Conservation (phyloP, 2,797 vertebrate species). For the Staurois parvus region DNA sequence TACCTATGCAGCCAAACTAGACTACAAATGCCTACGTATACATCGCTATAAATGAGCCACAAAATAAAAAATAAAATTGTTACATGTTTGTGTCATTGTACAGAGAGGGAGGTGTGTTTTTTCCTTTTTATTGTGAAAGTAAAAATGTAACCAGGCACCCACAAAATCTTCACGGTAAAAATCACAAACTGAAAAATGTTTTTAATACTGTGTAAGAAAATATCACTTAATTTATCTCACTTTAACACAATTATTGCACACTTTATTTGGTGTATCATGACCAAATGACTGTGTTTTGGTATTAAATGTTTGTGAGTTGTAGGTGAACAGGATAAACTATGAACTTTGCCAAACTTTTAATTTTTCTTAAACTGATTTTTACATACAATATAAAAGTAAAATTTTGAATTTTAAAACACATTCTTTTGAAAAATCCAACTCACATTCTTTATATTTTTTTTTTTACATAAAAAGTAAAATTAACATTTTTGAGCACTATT, state of each 20-base stretch:
- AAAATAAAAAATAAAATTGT: constrained; percentile 7
- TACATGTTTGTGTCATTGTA: constrained; percentile 17
- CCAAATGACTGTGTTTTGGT: constrained; percentile 31
- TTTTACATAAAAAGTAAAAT: too few species aligned
- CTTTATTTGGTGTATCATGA: background rate
- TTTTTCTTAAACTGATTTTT: background rate
- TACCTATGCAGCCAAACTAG: constrained; percentile 80
- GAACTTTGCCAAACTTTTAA: background rate
- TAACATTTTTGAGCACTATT: too few species aligned
- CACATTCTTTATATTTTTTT: too few species aligned
- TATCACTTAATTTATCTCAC: background rate
- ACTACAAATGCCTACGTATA: constrained; percentile 60
- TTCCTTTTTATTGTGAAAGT: constrained; percentile 11
- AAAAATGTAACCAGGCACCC: background rate
- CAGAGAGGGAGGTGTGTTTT: background rate
- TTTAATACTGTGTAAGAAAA: background rate
- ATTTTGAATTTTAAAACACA: background rate
- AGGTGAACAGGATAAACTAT: constrained; percentile 30
- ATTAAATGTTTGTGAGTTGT: constrained; percentile 18
- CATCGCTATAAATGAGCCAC: constrained; percentile 44
- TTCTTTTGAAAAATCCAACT: too few species aligned
- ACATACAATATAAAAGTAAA: too few species aligned
- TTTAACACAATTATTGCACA: background rate
- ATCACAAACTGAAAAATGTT: background rate
- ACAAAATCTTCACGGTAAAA: background rate